phyloP scores from a whole-genome alignment of 2,113 vertebrate genomes.

The Lagopus muta region DNA sequence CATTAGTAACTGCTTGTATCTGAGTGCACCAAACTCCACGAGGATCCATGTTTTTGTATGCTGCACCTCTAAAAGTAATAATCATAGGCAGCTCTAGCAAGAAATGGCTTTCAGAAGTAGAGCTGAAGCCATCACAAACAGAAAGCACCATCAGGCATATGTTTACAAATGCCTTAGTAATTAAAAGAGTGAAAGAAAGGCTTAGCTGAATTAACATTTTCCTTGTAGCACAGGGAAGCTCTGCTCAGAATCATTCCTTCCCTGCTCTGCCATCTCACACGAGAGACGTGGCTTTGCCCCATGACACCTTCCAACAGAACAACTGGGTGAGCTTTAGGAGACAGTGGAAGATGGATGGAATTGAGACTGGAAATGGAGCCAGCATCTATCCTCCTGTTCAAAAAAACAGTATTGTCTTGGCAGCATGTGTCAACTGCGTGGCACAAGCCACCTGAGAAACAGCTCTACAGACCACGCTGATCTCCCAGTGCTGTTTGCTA shows the following conservation, averaged over 20 bases:
- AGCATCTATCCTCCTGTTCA: not conserved
- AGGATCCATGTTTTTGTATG: constrained; percentile 37
- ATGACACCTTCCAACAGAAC: not conserved
- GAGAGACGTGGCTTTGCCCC: not conserved
- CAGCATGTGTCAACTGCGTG: not conserved
- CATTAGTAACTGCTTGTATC: constrained; percentile 48
- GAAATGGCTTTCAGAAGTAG: constrained; percentile 34
- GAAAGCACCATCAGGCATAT: constrained; percentile 67
- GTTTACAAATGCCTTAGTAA: constrained; percentile 68
- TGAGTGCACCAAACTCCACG: constrained; percentile 44
- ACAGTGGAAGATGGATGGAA: not conserved
- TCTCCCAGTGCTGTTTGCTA: not conserved
- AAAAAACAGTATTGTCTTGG: not conserved
- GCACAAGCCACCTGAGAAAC: not conserved
- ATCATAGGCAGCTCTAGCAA: constrained; percentile 40
- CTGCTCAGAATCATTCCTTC: constrained; percentile 37
- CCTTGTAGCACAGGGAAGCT: constrained; percentile 14
- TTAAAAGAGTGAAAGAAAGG: constrained; percentile 53
- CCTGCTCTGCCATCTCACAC: constrained; percentile 4
- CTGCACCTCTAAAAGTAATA: constrained; percentile 30
- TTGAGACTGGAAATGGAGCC: not conserved
- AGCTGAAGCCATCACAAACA: constrained; percentile 42
- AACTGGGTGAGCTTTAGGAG: not conserved
- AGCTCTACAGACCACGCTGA: not conserved
- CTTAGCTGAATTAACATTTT: constrained; percentile 49